These are phyloP conservation scores for Bembecia ichneumoniformis DNA, from an alignment of 2,888 invertebrate genomes.

Conservation along the genomic window DNA sequence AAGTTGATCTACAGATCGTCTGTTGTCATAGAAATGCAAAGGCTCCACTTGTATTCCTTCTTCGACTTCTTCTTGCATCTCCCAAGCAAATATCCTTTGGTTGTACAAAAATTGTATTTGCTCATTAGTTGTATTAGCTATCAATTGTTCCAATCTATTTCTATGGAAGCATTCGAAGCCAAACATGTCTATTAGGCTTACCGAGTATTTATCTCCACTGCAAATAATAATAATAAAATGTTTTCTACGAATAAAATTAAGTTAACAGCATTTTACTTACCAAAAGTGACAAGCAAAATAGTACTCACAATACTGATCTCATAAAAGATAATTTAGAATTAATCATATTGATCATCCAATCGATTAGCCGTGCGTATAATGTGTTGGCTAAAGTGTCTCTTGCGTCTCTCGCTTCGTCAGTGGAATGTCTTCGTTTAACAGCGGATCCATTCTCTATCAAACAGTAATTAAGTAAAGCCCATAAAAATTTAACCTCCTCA, in stretches of 20 bases:
- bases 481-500: slow-evolving; percentile 85
- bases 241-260: background rate
- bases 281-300: background rate
- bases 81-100: slow-evolving; percentile 92
- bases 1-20: slow-evolving; percentile 88
- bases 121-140: slow-evolving; percentile 92
- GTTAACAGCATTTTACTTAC: background rate
- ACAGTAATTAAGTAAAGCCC: slow-evolving; percentile 90
- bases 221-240: slow-evolving; percentile 24
- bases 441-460: slow-evolving; percentile 82
- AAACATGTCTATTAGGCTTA: slow-evolving; percentile 89
- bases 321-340: slow-evolving; percentile 88
- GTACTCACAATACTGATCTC: slow-evolving; percentile 88
- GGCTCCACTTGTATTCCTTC: slow-evolving; percentile 82
- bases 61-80: slow-evolving; percentile 85
- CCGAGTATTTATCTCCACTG: slow-evolving; percentile 87
- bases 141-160: slow-evolving; percentile 89
- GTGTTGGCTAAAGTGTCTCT: slow-evolving; percentile 89
- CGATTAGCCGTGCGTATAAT: slow-evolving; percentile 86
- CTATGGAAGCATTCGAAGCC: slow-evolving; percentile 93
- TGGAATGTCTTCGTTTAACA: slow-evolving; percentile 77
- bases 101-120: slow-evolving; percentile 95
- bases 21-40: slow-evolving; percentile 89
- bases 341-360: slow-evolving; percentile 89
- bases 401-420: slow-evolving; percentile 86